phyloP scores from a whole-genome alignment of 2,888 invertebrate genomes.

The Conchocele bisecta region DNA sequence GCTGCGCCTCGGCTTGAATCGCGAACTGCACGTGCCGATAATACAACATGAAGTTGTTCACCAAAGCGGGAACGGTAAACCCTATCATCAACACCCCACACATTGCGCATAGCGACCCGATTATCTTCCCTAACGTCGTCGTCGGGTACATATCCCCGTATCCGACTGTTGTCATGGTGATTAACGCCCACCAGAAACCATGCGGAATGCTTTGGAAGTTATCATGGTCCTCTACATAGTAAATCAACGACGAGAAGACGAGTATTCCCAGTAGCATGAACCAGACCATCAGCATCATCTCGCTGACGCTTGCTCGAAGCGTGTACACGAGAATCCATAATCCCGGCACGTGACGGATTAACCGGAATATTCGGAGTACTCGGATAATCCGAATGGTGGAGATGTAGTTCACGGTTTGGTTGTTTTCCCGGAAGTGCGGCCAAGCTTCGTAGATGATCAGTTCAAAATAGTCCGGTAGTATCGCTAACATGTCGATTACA shows the following conservation, averaged over 20 bases:
- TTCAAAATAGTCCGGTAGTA: slow-evolving; percentile 74
- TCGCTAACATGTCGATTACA: slow-evolving; percentile 58
- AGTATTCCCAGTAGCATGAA: slow-evolving; percentile 78
- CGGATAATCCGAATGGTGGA: slow-evolving; percentile 68
- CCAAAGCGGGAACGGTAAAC: slow-evolving; percentile 78
- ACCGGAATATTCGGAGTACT: slow-evolving; percentile 73
- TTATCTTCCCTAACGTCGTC: slow-evolving; percentile 68
- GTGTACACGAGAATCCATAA: slow-evolving; percentile 79
- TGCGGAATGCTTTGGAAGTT: slow-evolving; percentile 74
- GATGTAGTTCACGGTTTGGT: slow-evolving; percentile 56
- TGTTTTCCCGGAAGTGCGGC: slow-evolving; percentile 42
- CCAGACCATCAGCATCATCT: slow-evolving; percentile 73
- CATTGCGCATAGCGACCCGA: slow-evolving; percentile 74
- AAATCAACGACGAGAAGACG: slow-evolving; percentile 78
- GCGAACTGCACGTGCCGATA: slow-evolving; percentile 73
- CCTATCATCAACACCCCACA: slow-evolving; percentile 76
- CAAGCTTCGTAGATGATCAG: slow-evolving; percentile 55
- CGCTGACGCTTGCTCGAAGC: slow-evolving; percentile 74
- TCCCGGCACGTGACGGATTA: slow-evolving; percentile 75
- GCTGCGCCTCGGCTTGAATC: slow-evolving; percentile 44
- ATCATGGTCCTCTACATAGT: slow-evolving; percentile 70
- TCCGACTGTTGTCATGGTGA: slow-evolving; percentile 80
- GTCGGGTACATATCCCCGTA: slow-evolving; percentile 79
- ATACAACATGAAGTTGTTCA: slow-evolving; percentile 78
- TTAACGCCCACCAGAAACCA: slow-evolving; percentile 78